Conservation (phyloP, 2,797 vertebrate genomes). For the Bradypus variegatus region DNA sequence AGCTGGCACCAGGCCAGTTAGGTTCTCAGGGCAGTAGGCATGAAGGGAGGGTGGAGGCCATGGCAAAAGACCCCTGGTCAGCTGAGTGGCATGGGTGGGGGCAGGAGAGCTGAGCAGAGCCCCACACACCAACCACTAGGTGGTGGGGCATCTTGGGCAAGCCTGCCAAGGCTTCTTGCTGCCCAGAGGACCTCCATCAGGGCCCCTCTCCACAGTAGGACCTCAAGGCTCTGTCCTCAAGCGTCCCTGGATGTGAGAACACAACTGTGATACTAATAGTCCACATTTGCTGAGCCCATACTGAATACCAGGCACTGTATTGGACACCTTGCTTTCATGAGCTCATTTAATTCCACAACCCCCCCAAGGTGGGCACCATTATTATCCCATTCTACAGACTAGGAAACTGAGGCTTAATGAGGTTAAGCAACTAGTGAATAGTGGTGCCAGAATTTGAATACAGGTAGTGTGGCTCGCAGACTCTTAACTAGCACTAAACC, state of each 20-base stretch:
- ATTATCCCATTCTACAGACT: background rate
- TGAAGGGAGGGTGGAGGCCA: background rate
- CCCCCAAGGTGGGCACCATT: background rate
- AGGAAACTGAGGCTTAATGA: background rate
- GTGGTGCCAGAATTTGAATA: background rate
- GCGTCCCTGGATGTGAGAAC: background rate
- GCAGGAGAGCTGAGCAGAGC: background rate
- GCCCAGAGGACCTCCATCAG: background rate
- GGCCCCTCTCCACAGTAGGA: background rate
- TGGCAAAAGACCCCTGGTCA: background rate
- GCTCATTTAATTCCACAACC: background rate
- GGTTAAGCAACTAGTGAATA: slow-evolving; percentile 11
- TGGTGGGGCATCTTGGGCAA: background rate
- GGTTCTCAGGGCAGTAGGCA: background rate
- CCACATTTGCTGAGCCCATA: background rate
- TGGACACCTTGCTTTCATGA: background rate
- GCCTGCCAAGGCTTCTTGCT: background rate
- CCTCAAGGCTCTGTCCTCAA: background rate
- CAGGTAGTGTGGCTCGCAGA: background rate
- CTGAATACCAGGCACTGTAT: background rate
- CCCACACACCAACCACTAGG: slow-evolving; percentile 12
- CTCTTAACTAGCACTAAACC: background rate
- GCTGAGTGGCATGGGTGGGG: background rate
- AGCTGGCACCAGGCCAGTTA: slow-evolving; percentile 7
- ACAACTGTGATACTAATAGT: background rate